Conservation (phyloP, 2,797 vertebrate genomes). For the Crenichthys baileyi region DNA sequence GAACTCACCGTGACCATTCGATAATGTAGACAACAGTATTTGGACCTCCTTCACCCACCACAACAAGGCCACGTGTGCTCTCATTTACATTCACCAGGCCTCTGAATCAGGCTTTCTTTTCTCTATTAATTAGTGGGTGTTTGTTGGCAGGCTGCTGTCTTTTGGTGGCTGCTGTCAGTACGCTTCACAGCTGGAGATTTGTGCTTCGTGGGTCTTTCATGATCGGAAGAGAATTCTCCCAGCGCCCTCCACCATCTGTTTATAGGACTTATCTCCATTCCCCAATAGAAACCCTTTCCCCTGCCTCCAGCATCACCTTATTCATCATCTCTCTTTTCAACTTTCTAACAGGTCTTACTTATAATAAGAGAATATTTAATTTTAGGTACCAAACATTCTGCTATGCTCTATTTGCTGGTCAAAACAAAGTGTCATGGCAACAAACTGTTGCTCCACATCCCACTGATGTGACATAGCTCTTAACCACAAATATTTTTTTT, state of each 20-base stretch:
- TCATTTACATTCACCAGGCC: slow-evolving; percentile 15
- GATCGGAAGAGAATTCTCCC: slow-evolving; percentile 30
- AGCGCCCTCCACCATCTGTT: slow-evolving; percentile 65
- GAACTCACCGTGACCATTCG: slow-evolving; percentile 28
- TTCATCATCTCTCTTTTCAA: background rate
- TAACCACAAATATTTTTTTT: background rate
- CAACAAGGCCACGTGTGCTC: slow-evolving; percentile 9
- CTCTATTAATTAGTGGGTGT: slow-evolving; percentile 51
- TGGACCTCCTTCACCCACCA: slow-evolving; percentile 24
- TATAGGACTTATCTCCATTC: slow-evolving; percentile 41
- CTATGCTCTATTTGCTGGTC: background rate
- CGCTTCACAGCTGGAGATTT: slow-evolving; percentile 55
- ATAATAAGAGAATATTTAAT: slow-evolving; percentile 2
- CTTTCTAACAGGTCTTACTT: slow-evolving; percentile 20
- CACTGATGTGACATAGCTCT: background rate
- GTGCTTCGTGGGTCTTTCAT: slow-evolving; percentile 48
- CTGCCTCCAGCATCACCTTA: slow-evolving; percentile 32
- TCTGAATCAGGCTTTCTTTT: slow-evolving; percentile 28
- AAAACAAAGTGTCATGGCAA: background rate
- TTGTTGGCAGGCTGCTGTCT: slow-evolving; percentile 63
- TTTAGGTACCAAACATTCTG: background rate
- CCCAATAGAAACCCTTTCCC: slow-evolving; percentile 22
- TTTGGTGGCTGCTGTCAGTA: slow-evolving; percentile 50
- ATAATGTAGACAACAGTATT: slow-evolving; percentile 22
- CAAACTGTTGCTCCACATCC: background rate